Percentiles rank a stretch among this genome's conserved stretches.
phyloP scores from a whole-genome alignment of 2,113 vertebrate genomes.

The Lepus americanus region DNA sequence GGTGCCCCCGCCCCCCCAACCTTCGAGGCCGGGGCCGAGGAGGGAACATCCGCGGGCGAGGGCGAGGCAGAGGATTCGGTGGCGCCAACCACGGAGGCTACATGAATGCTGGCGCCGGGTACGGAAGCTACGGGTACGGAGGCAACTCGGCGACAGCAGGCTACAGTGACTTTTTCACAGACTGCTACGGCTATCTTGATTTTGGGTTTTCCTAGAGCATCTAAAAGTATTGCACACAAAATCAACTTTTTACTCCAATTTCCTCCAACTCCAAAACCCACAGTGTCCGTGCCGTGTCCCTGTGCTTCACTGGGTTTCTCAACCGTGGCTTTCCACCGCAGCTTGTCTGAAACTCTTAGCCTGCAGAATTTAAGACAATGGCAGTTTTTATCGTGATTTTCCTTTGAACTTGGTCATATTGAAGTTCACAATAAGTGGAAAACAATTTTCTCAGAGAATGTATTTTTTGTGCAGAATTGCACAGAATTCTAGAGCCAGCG shows the following conservation, averaged over 20 bases:
- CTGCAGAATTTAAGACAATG: slow-evolving; percentile 83
- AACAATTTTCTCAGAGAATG: slow-evolving; percentile 78
- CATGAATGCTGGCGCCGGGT: slow-evolving; percentile 90
- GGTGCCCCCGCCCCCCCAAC: slow-evolving; percentile 85
- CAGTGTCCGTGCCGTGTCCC: slow-evolving; percentile 87
- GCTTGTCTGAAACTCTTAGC: slow-evolving; percentile 87
- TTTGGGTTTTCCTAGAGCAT: slow-evolving; percentile 95
- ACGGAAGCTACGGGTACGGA: slow-evolving; percentile 94
- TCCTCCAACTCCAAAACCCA: slow-evolving; percentile 87
- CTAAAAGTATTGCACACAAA: slow-evolving; percentile 88
- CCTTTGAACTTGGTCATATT: slow-evolving; percentile 85
- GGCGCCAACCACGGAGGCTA: slow-evolving; percentile 94
- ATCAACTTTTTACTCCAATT: slow-evolving; percentile 88
- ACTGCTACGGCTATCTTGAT: slow-evolving; percentile 97
- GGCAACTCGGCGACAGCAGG: slow-evolving; percentile 92
- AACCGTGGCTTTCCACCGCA: slow-evolving; percentile 87
- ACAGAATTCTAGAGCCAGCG: slow-evolving; percentile 83
- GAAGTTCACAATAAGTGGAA: slow-evolving; percentile 83
- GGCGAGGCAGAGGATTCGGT: slow-evolving; percentile 93
- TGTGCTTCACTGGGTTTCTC: slow-evolving; percentile 86
- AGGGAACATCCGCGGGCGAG: slow-evolving; percentile 90
- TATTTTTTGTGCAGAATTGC: slow-evolving; percentile 77
- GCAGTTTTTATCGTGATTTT: slow-evolving; percentile 86
- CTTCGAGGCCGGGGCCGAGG: slow-evolving; percentile 92
- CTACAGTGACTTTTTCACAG: slow-evolving; percentile 99